Percentiles rank a stretch among this genome's conserved stretches.
Evolutionary conservation across 2,113 vertebrate species (phyloP).

Genomic region (Ciconia stormi): DNA sequence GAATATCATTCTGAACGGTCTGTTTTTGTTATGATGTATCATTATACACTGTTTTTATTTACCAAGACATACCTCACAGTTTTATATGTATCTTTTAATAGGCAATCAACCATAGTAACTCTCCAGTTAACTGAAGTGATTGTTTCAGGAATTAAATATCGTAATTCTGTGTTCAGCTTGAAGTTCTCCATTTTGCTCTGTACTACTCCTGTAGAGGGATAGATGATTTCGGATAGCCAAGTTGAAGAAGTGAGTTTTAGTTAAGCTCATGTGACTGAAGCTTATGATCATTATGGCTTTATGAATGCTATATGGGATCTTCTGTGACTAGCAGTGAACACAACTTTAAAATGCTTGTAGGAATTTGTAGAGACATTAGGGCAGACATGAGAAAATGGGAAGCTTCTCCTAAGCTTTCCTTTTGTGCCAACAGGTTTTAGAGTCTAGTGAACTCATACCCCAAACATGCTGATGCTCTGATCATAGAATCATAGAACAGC

Average conservation of each 20-base stretch:
- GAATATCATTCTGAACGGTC: neutral
- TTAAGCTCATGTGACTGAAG: neutral
- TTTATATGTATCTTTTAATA: neutral
- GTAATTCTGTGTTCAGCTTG: neutral
- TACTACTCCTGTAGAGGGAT: neutral
- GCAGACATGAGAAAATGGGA: neutral
- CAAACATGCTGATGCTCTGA: neutral
- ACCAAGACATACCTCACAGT: neutral
- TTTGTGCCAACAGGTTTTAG: neutral
- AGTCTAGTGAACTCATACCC: too few species aligned
- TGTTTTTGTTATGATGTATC: neutral
- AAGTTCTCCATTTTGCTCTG: neutral
- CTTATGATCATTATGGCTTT: neutral
- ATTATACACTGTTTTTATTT: neutral
- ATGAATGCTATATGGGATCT: rapidly evolving
- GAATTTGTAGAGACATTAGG: neutral
- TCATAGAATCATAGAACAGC: too few species aligned
- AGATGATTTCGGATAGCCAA: neutral
- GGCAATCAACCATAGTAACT: neutral
- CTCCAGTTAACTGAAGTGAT: neutral
- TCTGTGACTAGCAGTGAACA: neutral
- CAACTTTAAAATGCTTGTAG: neutral
- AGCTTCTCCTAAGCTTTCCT: neutral
- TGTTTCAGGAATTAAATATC: neutral
- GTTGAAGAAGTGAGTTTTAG: neutral